Percentiles rank a stretch among this genome's conserved stretches.
Conservation (phyloP, 2,797 vertebrate genomes). For the Ibycter americanus region DNA sequence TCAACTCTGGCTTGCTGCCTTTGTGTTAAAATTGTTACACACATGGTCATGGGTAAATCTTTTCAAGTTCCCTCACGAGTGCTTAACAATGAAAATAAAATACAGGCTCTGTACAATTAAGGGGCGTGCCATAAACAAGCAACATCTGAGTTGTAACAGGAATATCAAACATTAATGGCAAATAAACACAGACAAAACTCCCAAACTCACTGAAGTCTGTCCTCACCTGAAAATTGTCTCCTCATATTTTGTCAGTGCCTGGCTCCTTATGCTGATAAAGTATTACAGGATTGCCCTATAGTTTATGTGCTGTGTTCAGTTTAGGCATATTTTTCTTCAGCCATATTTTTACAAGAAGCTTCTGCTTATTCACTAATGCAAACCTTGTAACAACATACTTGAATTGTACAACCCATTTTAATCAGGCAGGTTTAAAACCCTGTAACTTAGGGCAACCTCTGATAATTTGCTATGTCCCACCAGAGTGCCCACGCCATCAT, state of each 20-base stretch:
- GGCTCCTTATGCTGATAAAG: background rate
- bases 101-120: background rate
- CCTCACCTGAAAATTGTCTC: background rate
- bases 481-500: background rate
- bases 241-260: background rate
- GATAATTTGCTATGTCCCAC: background rate
- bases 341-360: background rate
- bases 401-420: background rate
- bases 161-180: background rate
- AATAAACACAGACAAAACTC: background rate
- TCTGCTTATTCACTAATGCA: background rate
- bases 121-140: background rate
- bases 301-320: background rate
- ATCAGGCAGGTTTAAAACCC: background rate
- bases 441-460: background rate
- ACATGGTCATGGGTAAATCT: background rate
- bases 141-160: background rate
- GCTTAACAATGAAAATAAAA: background rate
- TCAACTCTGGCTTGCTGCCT: background rate
- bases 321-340: background rate
- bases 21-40: background rate
- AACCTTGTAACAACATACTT: background rate
- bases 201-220: background rate
- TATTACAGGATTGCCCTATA: background rate
- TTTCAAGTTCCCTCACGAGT: background rate